Percentiles rank a stretch among this genome's conserved stretches.
Conservation (phyloP, 1,140 invertebrate genomes). For the Drosophila sp. region DNA sequence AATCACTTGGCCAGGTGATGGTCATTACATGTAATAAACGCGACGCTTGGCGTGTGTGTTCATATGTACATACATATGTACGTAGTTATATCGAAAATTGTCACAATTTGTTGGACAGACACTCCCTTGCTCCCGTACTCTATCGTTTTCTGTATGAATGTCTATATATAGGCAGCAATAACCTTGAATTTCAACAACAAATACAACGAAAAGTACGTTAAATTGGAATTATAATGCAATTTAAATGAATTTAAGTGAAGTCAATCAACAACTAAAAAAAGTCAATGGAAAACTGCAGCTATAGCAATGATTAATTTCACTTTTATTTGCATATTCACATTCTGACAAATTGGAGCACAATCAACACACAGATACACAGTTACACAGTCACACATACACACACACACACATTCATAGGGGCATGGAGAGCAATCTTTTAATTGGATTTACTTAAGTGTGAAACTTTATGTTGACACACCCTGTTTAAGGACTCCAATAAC, state of each 20-base stretch:
- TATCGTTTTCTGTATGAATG: neutral
- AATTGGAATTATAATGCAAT: constrained; percentile 65
- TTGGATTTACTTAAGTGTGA: constrained; percentile 16
- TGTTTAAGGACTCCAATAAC: constrained; percentile 50
- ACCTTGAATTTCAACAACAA: constrained; percentile 52
- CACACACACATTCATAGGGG: constrained; percentile 28
- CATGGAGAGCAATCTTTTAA: constrained; percentile 35
- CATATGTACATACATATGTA: no score
- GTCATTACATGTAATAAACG: neutral
- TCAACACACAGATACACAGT: constrained; percentile 33
- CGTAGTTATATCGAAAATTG: constrained; percentile 14
- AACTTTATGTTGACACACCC: constrained; percentile 28
- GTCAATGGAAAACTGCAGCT: constrained; percentile 17
- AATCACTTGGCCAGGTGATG: constrained; percentile 16
- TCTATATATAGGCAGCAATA: neutral
- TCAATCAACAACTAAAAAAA: neutral
- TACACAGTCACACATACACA: constrained; percentile 21
- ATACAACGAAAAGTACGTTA: constrained; percentile 9
- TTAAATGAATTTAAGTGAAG: constrained; percentile 37
- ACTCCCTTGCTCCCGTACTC: neutral
- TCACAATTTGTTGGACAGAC: constrained; percentile 40
- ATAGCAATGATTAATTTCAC: constrained; percentile 58
- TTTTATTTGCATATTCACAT: constrained; percentile 58
- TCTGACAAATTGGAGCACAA: constrained; percentile 54
- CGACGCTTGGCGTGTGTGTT: constrained; percentile 26